phyloP scores from a whole-genome alignment of 2,888 invertebrate genomes.

The Leptopilina myrica region DNA sequence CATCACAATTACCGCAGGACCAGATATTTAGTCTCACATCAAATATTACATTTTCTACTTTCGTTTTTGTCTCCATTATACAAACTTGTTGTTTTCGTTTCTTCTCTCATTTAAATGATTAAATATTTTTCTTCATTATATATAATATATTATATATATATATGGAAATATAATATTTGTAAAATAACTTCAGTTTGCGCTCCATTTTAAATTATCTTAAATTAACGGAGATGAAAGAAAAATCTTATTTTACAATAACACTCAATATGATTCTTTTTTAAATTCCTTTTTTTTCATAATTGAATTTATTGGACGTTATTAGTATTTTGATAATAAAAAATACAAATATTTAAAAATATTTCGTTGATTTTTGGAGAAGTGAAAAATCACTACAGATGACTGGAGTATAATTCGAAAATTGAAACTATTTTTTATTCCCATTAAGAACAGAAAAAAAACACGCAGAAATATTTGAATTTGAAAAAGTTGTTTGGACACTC shows the following conservation, averaged over 20 bases:
- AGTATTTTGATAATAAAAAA: not conserved
- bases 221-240: too few species aligned
- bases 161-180: not conserved
- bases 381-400: too few species aligned
- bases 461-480: not conserved
- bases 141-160: too few species aligned
- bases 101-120: not conserved
- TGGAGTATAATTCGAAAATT: not conserved
- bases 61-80: conserved; percentile 3
- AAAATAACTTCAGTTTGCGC: not conserved
- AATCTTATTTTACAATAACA: too few species aligned
- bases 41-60: conserved; percentile 31
- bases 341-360: not conserved
- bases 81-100: not conserved
- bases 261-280: too few species aligned
- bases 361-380: too few species aligned
- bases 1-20: conserved; percentile 31
- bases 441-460: not conserved
- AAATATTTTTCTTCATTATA: not conserved
- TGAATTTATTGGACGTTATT: not conserved
- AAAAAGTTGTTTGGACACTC: not conserved
- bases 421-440: not conserved
- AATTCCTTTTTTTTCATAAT: too few species aligned
- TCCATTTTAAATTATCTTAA: too few species aligned
- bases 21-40: conserved; percentile 32